Evolutionary conservation across 37 sponge, comb jelly and placozoan genomes (phyloP).

Genomic region (Axinella damicornis): DNA sequence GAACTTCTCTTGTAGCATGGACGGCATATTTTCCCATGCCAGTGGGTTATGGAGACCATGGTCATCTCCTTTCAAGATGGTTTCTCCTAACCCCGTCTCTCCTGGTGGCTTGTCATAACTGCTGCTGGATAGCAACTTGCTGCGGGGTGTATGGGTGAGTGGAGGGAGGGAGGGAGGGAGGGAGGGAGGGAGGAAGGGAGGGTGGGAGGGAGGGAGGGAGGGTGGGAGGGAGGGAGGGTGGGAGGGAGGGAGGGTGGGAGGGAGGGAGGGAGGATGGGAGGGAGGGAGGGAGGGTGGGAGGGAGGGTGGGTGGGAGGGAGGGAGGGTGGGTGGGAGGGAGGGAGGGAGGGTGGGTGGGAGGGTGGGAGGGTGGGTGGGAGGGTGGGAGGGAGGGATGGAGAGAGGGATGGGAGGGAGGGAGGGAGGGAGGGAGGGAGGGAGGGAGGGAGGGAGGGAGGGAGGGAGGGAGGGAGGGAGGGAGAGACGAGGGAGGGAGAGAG

Average conservation of each 20-base stretch:
- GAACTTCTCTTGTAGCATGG: conserved; percentile 43
- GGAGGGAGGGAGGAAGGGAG: background rate
- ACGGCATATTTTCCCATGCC: conserved; percentile 72
- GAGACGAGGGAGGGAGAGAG: background rate
- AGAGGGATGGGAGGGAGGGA: too few species aligned
- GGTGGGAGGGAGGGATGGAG: too few species aligned
- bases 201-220: too few species aligned
- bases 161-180: conserved; percentile 8
- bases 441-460: too few species aligned
- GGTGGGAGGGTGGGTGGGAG: too few species aligned
- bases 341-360: background rate
- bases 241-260: too few species aligned
- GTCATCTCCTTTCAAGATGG: conserved; percentile 22
- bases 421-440: background rate
- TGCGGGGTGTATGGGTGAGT: background rate
- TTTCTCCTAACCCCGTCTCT: background rate
- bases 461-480: conserved; percentile 4
- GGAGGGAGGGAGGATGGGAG: background rate
- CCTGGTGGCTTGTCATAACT: conserved; percentile 5
- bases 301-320: background rate
- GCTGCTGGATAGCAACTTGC: conserved; percentile 11
- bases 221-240: too few species aligned
- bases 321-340: background rate
- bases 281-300: too few species aligned
- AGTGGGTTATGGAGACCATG: conserved; percentile 71